A percentile compares a stretch with the other conserved stretches of the same genome.
phyloP scores from a whole-genome alignment of 2,113 vertebrate species.

The Philantomba maxwellii region DNA sequence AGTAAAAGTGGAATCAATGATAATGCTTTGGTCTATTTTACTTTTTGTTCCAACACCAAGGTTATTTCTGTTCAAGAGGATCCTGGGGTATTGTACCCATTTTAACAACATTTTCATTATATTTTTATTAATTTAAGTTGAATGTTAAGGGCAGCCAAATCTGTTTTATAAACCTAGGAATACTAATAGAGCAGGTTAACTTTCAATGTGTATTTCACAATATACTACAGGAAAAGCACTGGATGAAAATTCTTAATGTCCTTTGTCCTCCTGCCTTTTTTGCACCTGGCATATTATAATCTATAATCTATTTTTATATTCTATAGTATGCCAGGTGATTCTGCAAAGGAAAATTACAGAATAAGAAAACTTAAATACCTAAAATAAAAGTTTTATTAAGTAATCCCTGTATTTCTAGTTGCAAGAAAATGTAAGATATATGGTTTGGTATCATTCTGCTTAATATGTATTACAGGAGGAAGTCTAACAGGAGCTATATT shows the following conservation, averaged over 20 bases:
- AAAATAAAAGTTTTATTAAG: slow-evolving; percentile 7
- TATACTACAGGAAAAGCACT: neutral
- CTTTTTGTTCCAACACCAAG: slow-evolving; percentile 25
- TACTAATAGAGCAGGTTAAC: neutral
- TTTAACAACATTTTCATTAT: neutral
- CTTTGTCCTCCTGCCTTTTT: neutral
- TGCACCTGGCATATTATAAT: neutral
- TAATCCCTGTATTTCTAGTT: neutral
- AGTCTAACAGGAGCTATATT: slow-evolving; percentile 90
- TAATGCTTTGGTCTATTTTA: neutral
- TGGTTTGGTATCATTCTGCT: slow-evolving; percentile 42
- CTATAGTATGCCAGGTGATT: neutral
- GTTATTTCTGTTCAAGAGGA: neutral
- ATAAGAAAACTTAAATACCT: neutral
- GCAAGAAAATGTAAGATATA: neutral
- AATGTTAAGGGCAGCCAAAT: neutral
- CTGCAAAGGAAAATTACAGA: neutral
- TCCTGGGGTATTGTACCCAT: neutral
- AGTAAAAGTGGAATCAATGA: neutral
- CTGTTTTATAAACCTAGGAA: neutral
- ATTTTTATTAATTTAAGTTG: slow-evolving; percentile 6
- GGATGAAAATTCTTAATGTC: neutral
- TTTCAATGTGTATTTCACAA: neutral
- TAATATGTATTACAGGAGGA: slow-evolving; percentile 82
- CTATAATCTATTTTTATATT: neutral